Percentiles rank a stretch among this genome's conserved stretches.
Evolutionary conservation across 2,113 vertebrate species (phyloP).

Genomic region (Spea bombifrons): DNA sequence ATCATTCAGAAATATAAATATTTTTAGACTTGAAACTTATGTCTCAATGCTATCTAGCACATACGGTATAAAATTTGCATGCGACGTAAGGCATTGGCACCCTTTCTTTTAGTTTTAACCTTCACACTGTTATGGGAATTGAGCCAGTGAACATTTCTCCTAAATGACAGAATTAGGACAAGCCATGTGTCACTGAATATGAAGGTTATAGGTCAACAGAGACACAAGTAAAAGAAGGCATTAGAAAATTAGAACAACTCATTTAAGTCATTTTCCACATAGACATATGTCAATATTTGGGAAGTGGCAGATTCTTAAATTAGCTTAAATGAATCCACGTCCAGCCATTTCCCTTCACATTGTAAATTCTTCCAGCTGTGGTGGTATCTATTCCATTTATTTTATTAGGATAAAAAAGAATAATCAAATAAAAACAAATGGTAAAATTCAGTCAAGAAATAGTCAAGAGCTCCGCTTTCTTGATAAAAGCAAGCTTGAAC

Average conservation of each 20-base stretch:
- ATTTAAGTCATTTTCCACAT: background rate
- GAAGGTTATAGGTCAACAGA: constrained; percentile 19
- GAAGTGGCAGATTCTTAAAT: constrained; percentile 2
- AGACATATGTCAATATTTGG: constrained; percentile 14
- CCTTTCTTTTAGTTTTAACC: constrained; percentile 31
- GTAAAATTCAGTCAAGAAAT: no score
- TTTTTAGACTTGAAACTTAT: constrained; percentile 11
- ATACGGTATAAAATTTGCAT: constrained; percentile 22
- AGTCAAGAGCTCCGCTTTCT: no score
- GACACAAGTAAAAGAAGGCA: background rate
- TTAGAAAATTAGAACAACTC: background rate
- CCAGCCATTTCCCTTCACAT: background rate
- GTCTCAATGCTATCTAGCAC: constrained; percentile 6
- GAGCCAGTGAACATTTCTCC: background rate
- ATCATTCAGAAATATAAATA: constrained; percentile 32
- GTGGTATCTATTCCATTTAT: no score
- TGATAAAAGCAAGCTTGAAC: no score
- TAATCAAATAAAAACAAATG: no score
- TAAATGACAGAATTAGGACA: constrained; percentile 27
- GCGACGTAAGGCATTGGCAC: constrained; percentile 11
- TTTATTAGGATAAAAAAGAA: no score
- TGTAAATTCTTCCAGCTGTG: constrained; percentile 1
- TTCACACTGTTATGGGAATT: constrained; percentile 23
- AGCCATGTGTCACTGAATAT: constrained; percentile 6
- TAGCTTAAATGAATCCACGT: constrained; percentile 12